Conservation (phyloP, 2,113 vertebrate genomes). For the Varanus komodoensis region DNA sequence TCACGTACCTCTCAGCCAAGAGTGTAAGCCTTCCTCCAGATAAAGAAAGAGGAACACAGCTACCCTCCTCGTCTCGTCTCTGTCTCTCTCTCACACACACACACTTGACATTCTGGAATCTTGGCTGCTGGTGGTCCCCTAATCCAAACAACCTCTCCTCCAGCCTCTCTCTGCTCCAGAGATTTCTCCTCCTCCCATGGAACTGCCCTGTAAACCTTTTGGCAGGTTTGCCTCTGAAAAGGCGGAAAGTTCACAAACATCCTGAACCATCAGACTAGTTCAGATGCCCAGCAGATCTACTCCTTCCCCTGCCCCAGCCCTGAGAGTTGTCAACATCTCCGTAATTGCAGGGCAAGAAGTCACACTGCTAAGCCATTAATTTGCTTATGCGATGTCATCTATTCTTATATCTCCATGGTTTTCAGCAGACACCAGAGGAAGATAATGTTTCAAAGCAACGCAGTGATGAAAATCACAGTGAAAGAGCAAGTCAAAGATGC, state of each 20-base stretch:
- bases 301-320: not conserved
- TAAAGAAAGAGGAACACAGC: not conserved
- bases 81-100: not conserved
- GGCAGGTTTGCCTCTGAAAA: not conserved
- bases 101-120: not conserved
- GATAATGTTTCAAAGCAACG: not conserved
- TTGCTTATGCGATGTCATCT: constrained; percentile 41
- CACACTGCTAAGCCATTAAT: constrained; percentile 42
- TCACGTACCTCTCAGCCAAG: no score
- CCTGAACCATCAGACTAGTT: not conserved
- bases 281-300: not conserved
- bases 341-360: constrained; percentile 42
- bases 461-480: fast-evolving
- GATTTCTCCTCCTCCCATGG: not conserved
- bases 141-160: not conserved
- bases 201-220: not conserved
- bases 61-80: not conserved
- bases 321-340: constrained; percentile 18
- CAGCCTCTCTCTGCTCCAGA: no score
- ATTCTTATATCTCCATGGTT: not conserved
- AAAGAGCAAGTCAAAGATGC: not conserved
- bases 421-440: not conserved
- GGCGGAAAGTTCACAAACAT: not conserved
- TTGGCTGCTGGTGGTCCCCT: not conserved
- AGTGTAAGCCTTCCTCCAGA: not conserved